Base-by-base conservation (phyloP, 1,140 invertebrate species). In the Scylla paramamosain region DNA sequence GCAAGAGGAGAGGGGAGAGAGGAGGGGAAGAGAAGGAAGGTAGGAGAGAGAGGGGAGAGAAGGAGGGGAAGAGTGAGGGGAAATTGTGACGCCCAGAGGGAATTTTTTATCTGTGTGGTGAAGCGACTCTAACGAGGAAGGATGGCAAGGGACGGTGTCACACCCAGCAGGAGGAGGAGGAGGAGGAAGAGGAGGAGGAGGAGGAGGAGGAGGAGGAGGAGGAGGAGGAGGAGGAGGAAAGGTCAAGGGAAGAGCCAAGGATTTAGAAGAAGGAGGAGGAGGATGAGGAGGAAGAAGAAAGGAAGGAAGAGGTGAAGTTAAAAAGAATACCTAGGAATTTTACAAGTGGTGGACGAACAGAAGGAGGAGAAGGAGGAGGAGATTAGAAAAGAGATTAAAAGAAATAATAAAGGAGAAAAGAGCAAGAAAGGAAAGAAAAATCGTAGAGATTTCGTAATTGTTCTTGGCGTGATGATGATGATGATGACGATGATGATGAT, bases 101-200 rank as follows among this genome's bases (percentile, higher is more conserved):
- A 91, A 94, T 90, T 89, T 94, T 94, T 94, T 90, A 84, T 90
- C 52, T 52, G 29, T 77, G 88, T 82, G 52, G 87, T 94, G 93
- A 94, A 94, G 82, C 82, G 88, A 39, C 87, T 46, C 93, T 91
- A 94, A 94, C 93, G 93, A 94, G 88, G 88, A 94, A 52, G 83
- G 88, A 82, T 25, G 87, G 28, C 12, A 32, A 32, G 67, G n/a
- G 29, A 46, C 31, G 31, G 89, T 90, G 88, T 90, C 67, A 77
- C 4, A 89, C 28, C 31, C 25, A n/a, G 28, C 59, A 46, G 48
- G 10, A 7, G 77, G 67, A 82, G 14, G 8, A 90, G 88, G 88
- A 46, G 39, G 20, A 46, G 1, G 39, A 14, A 14, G 83, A 48
- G 82, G 28, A 32, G 20, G 45, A n/a, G 59, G 31, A 48, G 31